Base-by-base conservation (phyloP, 2,888 invertebrate genomes). In the Blastobasis lacticolella region DNA sequence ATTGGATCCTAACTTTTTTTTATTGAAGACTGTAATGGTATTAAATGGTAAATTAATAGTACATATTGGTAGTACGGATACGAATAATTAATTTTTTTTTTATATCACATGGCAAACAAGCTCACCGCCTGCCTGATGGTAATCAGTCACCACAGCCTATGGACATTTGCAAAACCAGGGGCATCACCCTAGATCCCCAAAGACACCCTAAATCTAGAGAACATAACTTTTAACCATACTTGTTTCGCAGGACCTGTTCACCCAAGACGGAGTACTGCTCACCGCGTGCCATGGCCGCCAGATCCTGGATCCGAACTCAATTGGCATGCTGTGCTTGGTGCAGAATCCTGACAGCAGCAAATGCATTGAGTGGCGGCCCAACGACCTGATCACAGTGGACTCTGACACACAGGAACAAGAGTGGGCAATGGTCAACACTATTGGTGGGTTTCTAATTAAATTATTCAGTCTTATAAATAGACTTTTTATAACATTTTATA, bases 371-470 rank as follows among this genome's bases (percentile, higher is more conserved):
- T 96, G 96, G 96, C 92, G 93, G 69, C 94, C 94, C 0, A 92
- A 92, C 55, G 95, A 95, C 71, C 87, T 94, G 58, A 94, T 93
- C 46, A 91, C 95, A 9, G 90, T 91, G 6, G 94, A 94, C 61
- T 91, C 92, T 0, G 94, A 94, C 60, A 91, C 91, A 1, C 94
- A 94, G 66, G 94, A 94, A 69, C 94, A 94, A 67, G 95, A 95
- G 68, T 95, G 96, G 96, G 94, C 95, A 0, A 89, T 95, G 52
- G 95, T 95, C 10, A 94, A 94, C 66, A 93, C 94, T 45, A 92
- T 92, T 63, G 89, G 89, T 86, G 72, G 71, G 66, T 8, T 67
- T 62, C 62, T 60, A 52, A 56, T 54, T 54, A 36, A 23, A 10
- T n/a, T 40, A 40, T 40, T 40, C 40, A 23, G 23, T n/a, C n/a